Evolutionary conservation across 2,888 invertebrate genomes (phyloP).

Genomic region (Cephus nigrinus): DNA sequence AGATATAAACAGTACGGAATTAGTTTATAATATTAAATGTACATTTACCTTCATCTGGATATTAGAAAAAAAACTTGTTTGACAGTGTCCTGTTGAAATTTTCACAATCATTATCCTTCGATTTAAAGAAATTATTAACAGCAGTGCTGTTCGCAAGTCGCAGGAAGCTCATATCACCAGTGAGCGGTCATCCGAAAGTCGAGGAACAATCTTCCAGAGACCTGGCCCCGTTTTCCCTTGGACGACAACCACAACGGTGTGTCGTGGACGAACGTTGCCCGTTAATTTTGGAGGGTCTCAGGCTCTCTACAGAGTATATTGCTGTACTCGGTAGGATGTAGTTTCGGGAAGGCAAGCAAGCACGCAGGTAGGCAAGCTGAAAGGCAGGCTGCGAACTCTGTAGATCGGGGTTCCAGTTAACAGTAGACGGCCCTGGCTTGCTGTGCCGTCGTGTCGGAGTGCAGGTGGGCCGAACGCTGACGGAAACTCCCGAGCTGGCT

Average conservation of each 20-base stretch:
- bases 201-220: background rate
- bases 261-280: background rate
- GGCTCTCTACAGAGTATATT: background rate
- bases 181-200: background rate
- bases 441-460: constrained; percentile 63
- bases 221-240: background rate
- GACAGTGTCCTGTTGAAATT: background rate
- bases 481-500: constrained; percentile 63
- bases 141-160: background rate
- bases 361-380: background rate
- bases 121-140: background rate
- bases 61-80: background rate
- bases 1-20: background rate
- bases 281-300: background rate
- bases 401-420: constrained; percentile 8
- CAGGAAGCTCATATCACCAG: background rate
- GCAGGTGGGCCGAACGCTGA: constrained; percentile 69
- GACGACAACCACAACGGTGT: background rate
- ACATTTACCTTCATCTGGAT: background rate
- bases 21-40: background rate
- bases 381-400: background rate
- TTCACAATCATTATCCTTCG: background rate
- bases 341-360: background rate
- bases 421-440: constrained; percentile 24
- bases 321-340: background rate